These are phyloP conservation scores for Seira sanloemensis DNA, from an alignment of 2,888 invertebrate genomes.

Conservation along the genomic window DNA sequence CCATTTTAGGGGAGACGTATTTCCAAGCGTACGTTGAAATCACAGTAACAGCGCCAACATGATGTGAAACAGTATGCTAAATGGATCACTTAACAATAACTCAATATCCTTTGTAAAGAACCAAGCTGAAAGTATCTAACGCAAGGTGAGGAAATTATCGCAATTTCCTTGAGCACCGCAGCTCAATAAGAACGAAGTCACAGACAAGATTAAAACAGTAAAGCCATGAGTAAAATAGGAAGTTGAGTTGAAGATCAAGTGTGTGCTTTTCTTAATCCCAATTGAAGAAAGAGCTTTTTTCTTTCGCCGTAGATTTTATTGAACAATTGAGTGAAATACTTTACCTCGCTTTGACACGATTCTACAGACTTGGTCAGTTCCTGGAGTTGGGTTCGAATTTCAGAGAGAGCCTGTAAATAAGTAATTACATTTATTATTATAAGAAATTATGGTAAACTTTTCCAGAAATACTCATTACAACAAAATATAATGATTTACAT, in stretches of 20 bases:
- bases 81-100: not conserved
- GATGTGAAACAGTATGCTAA: not conserved
- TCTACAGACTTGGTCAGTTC: constrained; percentile 96
- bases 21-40: too few species aligned
- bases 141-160: not conserved
- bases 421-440: too few species aligned
- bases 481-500: too few species aligned
- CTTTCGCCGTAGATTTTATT: not conserved
- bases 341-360: constrained; percentile 94
- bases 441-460: too few species aligned
- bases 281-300: not conserved
- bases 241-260: constrained; percentile 11
- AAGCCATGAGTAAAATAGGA: not conserved
- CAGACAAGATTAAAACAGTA: not conserved
- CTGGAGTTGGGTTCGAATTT: constrained; percentile 93
- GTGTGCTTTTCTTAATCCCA: not conserved
- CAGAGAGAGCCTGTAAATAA: constrained; percentile 92
- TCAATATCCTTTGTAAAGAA: not conserved
- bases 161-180: not conserved
- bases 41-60: too few species aligned
- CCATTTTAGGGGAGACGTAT: too few species aligned
- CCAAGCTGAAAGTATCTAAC: too few species aligned
- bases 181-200: not conserved
- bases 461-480: too few species aligned
- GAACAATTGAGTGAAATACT: not conserved